Evolutionary conservation across 2,888 invertebrate species (phyloP).

Genomic region (Morpho helenor): DNA sequence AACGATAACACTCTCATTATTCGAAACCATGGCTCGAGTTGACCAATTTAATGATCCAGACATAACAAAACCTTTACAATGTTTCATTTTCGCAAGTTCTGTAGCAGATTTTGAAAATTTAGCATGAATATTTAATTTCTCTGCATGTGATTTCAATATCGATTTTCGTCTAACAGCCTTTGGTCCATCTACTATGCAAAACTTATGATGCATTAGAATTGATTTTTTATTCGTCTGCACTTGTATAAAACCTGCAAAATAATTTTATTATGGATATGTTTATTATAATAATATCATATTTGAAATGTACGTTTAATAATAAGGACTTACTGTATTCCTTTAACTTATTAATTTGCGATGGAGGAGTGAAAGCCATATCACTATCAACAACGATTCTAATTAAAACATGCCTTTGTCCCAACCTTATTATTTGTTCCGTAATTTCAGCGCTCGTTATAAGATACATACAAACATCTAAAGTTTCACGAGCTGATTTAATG

Average conservation of each 20-base stretch:
- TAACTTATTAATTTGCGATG: slow-evolving; percentile 67
- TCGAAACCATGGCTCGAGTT: slow-evolving; percentile 83
- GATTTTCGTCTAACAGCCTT: slow-evolving; percentile 62
- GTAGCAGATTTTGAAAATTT: slow-evolving; percentile 42
- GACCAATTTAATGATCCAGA: slow-evolving; percentile 90
- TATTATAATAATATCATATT: not conserved
- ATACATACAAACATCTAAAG: slow-evolving; percentile 73
- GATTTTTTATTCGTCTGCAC: slow-evolving; percentile 69
- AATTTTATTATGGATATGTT: no score
- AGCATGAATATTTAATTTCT: slow-evolving; percentile 62
- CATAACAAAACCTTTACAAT: slow-evolving; percentile 74
- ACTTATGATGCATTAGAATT: slow-evolving; percentile 90
- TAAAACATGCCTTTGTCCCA: slow-evolving; percentile 69
- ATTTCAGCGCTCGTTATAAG: slow-evolving; percentile 71
- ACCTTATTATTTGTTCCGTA: slow-evolving; percentile 64
- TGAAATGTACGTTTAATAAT: not conserved
- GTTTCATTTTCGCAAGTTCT: slow-evolving; percentile 41
- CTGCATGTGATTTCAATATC: slow-evolving; percentile 57
- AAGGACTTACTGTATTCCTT: slow-evolving; percentile 65
- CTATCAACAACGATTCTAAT: slow-evolving; percentile 71
- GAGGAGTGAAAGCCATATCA: slow-evolving; percentile 69
- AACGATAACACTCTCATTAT: slow-evolving; percentile 84
- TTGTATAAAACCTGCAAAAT: slow-evolving; percentile 64
- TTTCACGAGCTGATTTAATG: slow-evolving; percentile 69
- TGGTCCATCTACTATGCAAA: slow-evolving; percentile 82